Base-by-base conservation (phyloP, 2,113 vertebrate genomes). In the Microcebus murinus region DNA sequence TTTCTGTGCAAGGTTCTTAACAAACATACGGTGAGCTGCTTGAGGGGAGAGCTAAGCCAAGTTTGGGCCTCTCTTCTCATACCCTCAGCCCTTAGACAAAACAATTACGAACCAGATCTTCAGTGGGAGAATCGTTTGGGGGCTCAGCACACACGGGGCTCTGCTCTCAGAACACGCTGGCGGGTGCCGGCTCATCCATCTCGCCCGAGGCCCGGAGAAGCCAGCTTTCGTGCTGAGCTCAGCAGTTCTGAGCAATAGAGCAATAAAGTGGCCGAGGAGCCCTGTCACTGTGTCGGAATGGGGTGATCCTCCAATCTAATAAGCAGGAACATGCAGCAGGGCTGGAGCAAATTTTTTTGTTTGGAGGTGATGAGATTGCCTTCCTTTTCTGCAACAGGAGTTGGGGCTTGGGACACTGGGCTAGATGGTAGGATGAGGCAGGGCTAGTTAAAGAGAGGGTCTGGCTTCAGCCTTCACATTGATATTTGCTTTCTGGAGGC, bases 191-290 rank as follows among this genome's bases (percentile, higher is more conserved):
- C 88, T 73, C 76, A 63, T 98, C 91, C 52, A 14, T 94, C 92
- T 63, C 63, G n/a, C 55, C 17, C 0, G 12, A 20, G 77, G 39
- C 36, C 8, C 23, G 31, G 76, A 92, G 92, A 95, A 74, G 74
- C 34, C 4, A 63, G 82, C 20, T 48, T 25, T 4, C 2, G 21
- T 79, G 93, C 95, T 96, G 96, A 95, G 88, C 17, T 96, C 97
- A 97, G 95, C 94, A 95, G 59, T 91, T 96, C 59, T 74, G 88
- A 95, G 96, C 87, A 70, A 25, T 4, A 86, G 39, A 93, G 95
- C 85, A 94, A 90, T 86, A 88, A 94, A 74, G 63, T 70, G 76
- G 87, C 1, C 8, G 21, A 1, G 74, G 88, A 87, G 57, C 83
- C 50, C 80, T 52, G 95, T 52, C 3, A 5, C 57, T 21, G 65